Evolutionary conservation across 1,140 invertebrate species (phyloP).

Genomic region (Apis dorsata): DNA sequence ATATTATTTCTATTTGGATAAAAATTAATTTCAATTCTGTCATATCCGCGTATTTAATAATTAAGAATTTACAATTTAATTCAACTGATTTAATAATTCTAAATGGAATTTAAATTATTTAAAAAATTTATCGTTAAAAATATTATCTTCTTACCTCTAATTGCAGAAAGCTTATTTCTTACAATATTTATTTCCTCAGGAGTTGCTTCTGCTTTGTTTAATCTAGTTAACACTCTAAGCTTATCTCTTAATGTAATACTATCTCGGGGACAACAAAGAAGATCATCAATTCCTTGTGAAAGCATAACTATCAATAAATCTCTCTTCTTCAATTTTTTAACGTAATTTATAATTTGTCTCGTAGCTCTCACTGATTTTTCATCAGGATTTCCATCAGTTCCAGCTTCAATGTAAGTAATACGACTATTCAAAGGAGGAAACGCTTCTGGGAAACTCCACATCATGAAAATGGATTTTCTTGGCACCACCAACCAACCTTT

Average conservation of each 20-base stretch:
- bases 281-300: conserved; percentile 58
- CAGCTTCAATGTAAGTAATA: conserved; percentile 64
- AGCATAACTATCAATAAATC: conserved; percentile 69
- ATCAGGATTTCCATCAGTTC: conserved; percentile 52
- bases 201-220: conserved; percentile 81
- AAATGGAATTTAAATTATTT: too few relatives aligned
- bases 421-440: conserved; percentile 63
- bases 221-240: conserved; percentile 75
- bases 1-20: too few relatives aligned
- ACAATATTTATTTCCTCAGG: conserved; percentile 84
- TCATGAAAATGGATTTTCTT: conserved; percentile 59
- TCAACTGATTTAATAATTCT: too few relatives aligned
- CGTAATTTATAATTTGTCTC: conserved; percentile 60
- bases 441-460: conserved; percentile 61
- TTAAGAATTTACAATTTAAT: too few relatives aligned
- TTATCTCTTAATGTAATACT: conserved; percentile 83
- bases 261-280: conserved; percentile 79
- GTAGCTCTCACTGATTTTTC: conserved; percentile 51
- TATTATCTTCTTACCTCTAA: conserved; percentile 79
- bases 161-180: conserved; percentile 82
- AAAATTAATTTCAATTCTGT: too few relatives aligned
- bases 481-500: conserved; percentile 68
- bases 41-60: too few relatives aligned
- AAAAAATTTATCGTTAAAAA: too few relatives aligned
- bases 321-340: conserved; percentile 63